These are phyloP conservation scores for Lucifuga dentata DNA, from an alignment of 2,113 vertebrate genomes.

Conservation along the genomic window DNA sequence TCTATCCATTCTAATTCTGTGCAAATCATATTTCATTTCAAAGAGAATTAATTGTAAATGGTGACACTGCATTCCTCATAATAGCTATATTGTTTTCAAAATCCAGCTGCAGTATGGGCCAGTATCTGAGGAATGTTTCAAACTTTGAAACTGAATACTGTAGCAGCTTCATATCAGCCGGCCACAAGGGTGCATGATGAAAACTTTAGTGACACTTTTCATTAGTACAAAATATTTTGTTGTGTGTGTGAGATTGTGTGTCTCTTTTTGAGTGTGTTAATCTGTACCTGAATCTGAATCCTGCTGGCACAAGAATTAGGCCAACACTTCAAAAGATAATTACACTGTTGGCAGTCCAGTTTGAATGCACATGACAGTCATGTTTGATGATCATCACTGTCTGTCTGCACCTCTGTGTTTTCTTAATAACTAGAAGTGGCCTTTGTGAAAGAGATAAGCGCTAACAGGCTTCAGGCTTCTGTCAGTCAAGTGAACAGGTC, in stretches of 20 bases:
- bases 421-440: constrained; percentile 22
- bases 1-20: constrained; percentile 2
- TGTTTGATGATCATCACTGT: background rate
- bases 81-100: constrained; percentile 59
- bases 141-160: constrained; percentile 26
- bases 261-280: background rate
- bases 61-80: constrained; percentile 55
- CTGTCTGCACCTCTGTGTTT: background rate
- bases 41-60: constrained; percentile 20
- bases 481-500: background rate
- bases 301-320: too few species aligned
- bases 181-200: constrained; percentile 13
- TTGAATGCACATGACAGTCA: background rate
- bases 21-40: constrained; percentile 42
- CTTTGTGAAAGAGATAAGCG: constrained; percentile 16
- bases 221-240: background rate
- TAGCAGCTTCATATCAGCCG: constrained; percentile 26
- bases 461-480: background rate
- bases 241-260: background rate
- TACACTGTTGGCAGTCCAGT: too few species aligned
- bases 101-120: constrained; percentile 56
- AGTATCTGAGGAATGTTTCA: constrained; percentile 40
- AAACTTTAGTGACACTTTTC: constrained; percentile 7
- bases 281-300: too few species aligned
- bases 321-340: too few species aligned